Conservation (phyloP, 2,888 invertebrate species). For the Chrysolina oricalcia region DNA sequence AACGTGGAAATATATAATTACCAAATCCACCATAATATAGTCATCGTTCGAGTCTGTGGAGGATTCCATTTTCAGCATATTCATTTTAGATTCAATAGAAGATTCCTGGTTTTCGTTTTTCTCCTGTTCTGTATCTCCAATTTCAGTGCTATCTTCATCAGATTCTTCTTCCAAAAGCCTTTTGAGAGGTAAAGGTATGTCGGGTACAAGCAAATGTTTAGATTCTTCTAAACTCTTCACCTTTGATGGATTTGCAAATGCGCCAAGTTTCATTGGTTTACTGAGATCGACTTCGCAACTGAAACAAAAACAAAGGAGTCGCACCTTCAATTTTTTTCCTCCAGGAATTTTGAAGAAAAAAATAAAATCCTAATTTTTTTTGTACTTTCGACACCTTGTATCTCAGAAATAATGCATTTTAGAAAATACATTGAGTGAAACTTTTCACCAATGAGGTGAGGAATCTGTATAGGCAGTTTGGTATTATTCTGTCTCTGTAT, state of each 20-base stretch:
- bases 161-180: conserved; percentile 71
- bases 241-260: conserved; percentile 82
- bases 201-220: conserved; percentile 74
- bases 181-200: conserved; percentile 83
- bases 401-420: too few species aligned
- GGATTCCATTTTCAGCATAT: conserved; percentile 73
- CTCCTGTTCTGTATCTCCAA: conserved; percentile 44
- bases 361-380: too few species aligned
- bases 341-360: too few species aligned
- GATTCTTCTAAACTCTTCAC: conserved; percentile 68
- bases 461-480: too few species aligned
- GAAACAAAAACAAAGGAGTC: conserved; percentile 42
- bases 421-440: too few species aligned
- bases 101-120: conserved; percentile 67
- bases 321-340: not conserved
- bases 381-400: too few species aligned
- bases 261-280: conserved; percentile 84
- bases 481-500: too few species aligned
- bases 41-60: conserved; percentile 78
- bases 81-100: conserved; percentile 63
- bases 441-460: too few species aligned
- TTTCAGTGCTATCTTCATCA: conserved; percentile 35
- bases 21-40: conserved; percentile 83
- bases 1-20: conserved; percentile 71
- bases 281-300: conserved; percentile 78